Evolutionary conservation across 1,140 invertebrate genomes (phyloP).

Genomic region (Drosophila ercepeae): DNA sequence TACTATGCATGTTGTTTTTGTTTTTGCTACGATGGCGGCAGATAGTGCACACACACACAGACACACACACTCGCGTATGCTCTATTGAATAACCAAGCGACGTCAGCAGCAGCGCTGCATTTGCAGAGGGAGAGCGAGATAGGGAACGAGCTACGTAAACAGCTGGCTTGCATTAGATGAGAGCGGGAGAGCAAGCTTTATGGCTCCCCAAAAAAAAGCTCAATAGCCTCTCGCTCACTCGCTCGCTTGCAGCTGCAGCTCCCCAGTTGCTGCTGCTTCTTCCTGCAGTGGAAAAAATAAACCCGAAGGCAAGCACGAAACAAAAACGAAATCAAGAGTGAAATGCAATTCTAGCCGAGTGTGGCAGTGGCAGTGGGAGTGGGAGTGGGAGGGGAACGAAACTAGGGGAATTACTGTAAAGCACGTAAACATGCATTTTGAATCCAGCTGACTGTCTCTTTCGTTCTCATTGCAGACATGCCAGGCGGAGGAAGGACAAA

Average conservation of each 20-base stretch:
- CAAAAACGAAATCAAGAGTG: constrained; percentile 78
- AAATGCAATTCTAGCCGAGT: constrained; percentile 58
- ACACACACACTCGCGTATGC: constrained; percentile 13
- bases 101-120: constrained; percentile 50
- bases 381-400: neutral
- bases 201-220: constrained; percentile 32
- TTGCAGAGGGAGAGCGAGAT: constrained; percentile 26
- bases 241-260: constrained; percentile 1
- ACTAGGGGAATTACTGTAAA: constrained; percentile 18
- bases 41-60: constrained; percentile 57
- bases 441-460: constrained; percentile 14
- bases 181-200: constrained; percentile 23
- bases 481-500: constrained; percentile 69
- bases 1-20: constrained; percentile 8
- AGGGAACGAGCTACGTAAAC: constrained; percentile 28
- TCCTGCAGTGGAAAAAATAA: constrained; percentile 34
- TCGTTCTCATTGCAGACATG: constrained; percentile 63
- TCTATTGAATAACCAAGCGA: constrained; percentile 71
- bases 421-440: constrained; percentile 38
- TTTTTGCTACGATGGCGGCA: constrained; percentile 59
- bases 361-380: neutral
- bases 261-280: constrained; percentile 30
- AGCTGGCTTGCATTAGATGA: constrained; percentile 26
- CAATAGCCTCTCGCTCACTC: constrained; percentile 7
- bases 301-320: constrained; percentile 21